Evolutionary conservation across 2,113 vertebrate species (phyloP).

Genomic region (Syngnathus typhle): DNA sequence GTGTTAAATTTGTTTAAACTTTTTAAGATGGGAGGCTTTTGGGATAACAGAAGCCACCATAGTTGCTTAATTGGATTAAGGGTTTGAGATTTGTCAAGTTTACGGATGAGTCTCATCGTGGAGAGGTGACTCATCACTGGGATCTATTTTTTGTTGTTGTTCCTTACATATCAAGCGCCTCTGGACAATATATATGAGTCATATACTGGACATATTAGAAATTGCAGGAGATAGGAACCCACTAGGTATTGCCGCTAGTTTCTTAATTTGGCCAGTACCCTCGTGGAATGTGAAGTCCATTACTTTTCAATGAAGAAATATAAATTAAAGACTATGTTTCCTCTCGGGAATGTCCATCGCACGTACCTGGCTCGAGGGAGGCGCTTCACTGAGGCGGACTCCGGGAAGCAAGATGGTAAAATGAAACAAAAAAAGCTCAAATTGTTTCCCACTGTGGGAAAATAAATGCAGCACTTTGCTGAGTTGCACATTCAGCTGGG

Average conservation of each 20-base stretch:
- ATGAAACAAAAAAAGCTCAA: background rate
- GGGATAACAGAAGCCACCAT: background rate
- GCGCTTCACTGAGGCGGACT: background rate
- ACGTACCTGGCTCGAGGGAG: background rate
- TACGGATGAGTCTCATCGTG: background rate
- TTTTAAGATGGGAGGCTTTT: background rate
- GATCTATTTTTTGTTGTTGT: background rate
- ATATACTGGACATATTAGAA: background rate
- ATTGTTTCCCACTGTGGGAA: background rate
- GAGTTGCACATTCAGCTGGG: constrained; percentile 7
- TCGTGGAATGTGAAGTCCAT: background rate
- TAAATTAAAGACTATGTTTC: background rate
- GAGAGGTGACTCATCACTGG: background rate
- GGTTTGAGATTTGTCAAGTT: background rate
- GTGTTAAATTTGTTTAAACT: no score
- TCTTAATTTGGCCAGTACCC: background rate
- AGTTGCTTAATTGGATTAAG: background rate
- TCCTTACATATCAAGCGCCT: constrained; percentile 47
- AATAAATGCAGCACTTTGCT: constrained; percentile 6
- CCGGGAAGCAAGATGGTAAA: background rate
- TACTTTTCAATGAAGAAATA: background rate
- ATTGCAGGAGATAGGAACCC: background rate
- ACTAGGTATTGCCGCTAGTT: background rate
- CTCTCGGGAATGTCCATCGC: background rate
- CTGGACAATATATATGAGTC: background rate